These are phyloP conservation scores for Zosterops borbonicus DNA, from an alignment of 2,113 vertebrate species.

Conservation along the genomic window DNA sequence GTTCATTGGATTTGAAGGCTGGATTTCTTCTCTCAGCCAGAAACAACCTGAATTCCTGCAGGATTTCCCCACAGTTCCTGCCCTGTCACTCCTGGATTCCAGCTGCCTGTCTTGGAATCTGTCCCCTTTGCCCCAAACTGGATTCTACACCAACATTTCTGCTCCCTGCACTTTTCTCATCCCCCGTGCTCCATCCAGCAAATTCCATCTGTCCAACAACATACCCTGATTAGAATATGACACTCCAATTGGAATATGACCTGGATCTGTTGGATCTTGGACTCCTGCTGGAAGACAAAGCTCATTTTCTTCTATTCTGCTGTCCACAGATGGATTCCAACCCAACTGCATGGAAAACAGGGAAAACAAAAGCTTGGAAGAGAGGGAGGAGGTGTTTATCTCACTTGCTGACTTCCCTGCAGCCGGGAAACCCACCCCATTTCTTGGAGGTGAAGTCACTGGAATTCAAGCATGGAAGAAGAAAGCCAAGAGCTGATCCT, in stretches of 20 bases:
- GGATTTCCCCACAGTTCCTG: neutral
- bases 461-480: neutral
- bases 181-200: neutral
- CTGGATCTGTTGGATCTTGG: neutral
- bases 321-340: neutral
- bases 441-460: constrained; percentile 21
- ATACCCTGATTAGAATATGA: neutral
- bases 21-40: neutral
- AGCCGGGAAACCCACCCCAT: constrained; percentile 13
- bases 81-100: neutral
- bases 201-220: neutral
- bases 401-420: neutral
- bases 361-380: neutral
- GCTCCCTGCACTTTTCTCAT: neutral
- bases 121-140: neutral
- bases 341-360: neutral
- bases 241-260: neutral
- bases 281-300: neutral
- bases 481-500: neutral
- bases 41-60: neutral
- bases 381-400: neutral
- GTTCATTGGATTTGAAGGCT: neutral
- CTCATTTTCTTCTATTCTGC: neutral
- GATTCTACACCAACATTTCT: neutral
- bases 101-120: neutral